phyloP scores from a whole-genome alignment of 2,888 invertebrate species.

The Pseudolycoriella hygida region DNA sequence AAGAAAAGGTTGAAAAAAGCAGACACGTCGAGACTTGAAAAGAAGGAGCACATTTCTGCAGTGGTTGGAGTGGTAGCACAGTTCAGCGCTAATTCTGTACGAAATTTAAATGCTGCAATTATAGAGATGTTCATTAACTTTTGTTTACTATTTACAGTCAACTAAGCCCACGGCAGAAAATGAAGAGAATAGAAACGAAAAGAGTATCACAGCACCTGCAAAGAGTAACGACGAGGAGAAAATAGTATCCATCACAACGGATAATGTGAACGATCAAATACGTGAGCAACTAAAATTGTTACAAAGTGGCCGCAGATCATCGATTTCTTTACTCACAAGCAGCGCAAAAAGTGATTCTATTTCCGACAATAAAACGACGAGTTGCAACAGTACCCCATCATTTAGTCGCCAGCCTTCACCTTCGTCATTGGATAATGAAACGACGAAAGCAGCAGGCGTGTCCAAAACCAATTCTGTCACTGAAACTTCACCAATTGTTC shows the following conservation, averaged over 20 bases:
- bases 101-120: no score
- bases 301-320: constrained; percentile 17
- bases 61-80: no score
- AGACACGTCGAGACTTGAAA: not conserved
- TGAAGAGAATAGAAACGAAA: not conserved
- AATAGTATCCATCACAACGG: not conserved
- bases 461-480: no score
- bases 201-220: not conserved
- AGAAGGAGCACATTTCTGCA: no score
- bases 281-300: constrained; percentile 21
- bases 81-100: no score
- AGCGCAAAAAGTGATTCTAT: not conserved
- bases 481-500: no score
- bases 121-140: no score
- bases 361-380: not conserved
- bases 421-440: not conserved
- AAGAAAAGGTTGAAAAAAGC: not conserved
- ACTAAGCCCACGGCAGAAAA: not conserved
- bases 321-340: not conserved
- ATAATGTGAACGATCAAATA: not conserved
- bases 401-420: not conserved
- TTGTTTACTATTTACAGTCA: not conserved
- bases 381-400: not conserved
- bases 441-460: no score
- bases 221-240: not conserved